Percentiles rank a stretch among this genome's conserved stretches.
These are phyloP conservation scores for Pocillopora verrucosa DNA, from an alignment of 64 coral and sea anemone genomes.

Conservation along the genomic window DNA sequence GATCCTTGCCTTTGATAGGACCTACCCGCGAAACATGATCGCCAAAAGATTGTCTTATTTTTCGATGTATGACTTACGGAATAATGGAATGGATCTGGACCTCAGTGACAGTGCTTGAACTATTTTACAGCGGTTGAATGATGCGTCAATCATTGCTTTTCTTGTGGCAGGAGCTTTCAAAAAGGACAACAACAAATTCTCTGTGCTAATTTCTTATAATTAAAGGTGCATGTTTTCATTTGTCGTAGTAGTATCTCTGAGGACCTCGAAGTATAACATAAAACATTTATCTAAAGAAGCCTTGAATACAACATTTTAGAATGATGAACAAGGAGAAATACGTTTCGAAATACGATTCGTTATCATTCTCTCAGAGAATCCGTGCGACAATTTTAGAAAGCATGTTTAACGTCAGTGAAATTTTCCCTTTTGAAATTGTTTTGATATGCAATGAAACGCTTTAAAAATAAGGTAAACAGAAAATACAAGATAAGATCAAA, in stretches of 20 bases:
- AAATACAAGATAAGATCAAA: slow-evolving; percentile 9
- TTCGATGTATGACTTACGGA: not conserved
- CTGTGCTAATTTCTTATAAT: not conserved
- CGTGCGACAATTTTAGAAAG: not conserved
- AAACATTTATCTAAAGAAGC: not conserved
- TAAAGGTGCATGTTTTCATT: not conserved
- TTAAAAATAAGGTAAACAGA: slow-evolving; percentile 19
- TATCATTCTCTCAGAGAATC: no score
- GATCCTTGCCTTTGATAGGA: not conserved
- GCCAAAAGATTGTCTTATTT: not conserved
- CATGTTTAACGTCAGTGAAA: not conserved
- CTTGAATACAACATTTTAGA: not conserved
- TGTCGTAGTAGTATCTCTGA: not conserved
- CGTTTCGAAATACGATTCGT: no score
- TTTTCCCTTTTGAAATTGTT: not conserved
- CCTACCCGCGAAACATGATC: not conserved
- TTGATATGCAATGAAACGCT: slow-evolving; percentile 24
- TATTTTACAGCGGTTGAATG: not conserved
- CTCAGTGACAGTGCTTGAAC: not conserved
- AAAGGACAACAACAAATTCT: not conserved
- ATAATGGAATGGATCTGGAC: not conserved
- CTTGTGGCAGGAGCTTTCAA: not conserved
- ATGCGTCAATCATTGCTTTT: not conserved
- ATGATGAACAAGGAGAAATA: not conserved
- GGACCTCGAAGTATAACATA: not conserved